Evolutionary conservation across 2,797 vertebrate species (phyloP), one percentile per base, ranked within the genome.

Genomic region (Hephaestus fuliginosus): DNA sequence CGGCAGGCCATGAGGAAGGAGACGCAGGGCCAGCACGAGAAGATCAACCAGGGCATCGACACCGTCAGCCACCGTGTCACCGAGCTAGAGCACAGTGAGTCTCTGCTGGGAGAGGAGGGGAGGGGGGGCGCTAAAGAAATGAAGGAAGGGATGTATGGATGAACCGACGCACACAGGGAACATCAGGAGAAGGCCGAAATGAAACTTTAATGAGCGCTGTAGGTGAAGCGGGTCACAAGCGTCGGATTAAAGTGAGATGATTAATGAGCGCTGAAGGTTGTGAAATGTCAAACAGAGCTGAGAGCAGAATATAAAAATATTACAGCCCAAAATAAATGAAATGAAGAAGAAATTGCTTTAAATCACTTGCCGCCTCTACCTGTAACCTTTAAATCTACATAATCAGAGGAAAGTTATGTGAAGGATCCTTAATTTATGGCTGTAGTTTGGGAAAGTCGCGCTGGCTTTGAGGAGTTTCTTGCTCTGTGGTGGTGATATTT

Each of bases 51-150:
- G 72, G 95, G 94, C 75, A 85, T 95, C 15, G 94, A 95, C 83
- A 93, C 82, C 0, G 91, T 90, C 55, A 91, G 83, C 77, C 93
- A 95, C 78, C 95, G 95, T 15, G 76, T 95, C 75, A 85, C 92
- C 0, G 94, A 95, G 81, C 90, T 95, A 74, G 95, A 95, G 65
- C 93, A 95, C 87, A 95, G 95, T 96, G 87, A 95, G 95, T 83
- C 7, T 33, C 30, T 33, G 30, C 30, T 4, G 41, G 7, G n/a
- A 20, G 61, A 33, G 44, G 53, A 44, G 15, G 20, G 11, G n/a
- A 25, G n/a, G 10, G 65, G 4, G 15, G 0, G 11, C 43, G 69
- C n/a, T 57, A 8, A 49, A 72, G 18, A 46, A 70, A 70, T 4
- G 30, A 69, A 1, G 55, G 11, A 60, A 62, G 43, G 61, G 75